These are phyloP conservation scores for Lasioglossum morio DNA, from an alignment of 2,888 invertebrate genomes.

Conservation along the genomic window DNA sequence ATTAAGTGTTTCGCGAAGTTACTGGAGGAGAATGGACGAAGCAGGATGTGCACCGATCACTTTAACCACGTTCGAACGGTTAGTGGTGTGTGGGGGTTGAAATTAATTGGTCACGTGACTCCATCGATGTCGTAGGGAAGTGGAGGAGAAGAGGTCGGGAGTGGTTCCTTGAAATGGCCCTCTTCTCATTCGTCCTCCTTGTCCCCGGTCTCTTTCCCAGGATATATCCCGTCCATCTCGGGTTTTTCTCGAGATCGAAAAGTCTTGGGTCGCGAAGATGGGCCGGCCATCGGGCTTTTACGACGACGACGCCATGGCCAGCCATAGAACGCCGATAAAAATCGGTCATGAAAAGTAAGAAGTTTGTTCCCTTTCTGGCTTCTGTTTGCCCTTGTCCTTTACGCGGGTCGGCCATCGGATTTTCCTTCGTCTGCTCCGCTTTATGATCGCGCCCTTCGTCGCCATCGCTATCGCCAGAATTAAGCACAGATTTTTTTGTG, in stretches of 20 bases:
- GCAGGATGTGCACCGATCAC: background rate
- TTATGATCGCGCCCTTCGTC: constrained; percentile 48
- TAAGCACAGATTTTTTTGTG: background rate
- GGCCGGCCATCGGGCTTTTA: constrained; percentile 67
- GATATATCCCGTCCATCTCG: constrained; percentile 32
- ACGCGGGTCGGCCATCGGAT: constrained; percentile 20
- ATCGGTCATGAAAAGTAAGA: constrained; percentile 79
- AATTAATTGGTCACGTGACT: constrained; percentile 31
- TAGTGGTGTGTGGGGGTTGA: constrained; percentile 7
- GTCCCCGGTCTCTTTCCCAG: constrained; percentile 1
- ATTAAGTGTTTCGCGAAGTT: background rate
- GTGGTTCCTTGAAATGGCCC: constrained; percentile 40
- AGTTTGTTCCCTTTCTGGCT: constrained; percentile 65
- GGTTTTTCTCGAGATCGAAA: constrained; percentile 50
- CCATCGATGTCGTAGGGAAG: constrained; percentile 11
- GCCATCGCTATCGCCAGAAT: background rate
- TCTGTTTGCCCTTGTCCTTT: constrained; percentile 49
- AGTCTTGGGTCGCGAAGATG: constrained; percentile 52
- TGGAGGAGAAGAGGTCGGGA: constrained; percentile 9
- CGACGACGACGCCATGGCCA: constrained; percentile 56
- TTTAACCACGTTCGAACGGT: background rate
- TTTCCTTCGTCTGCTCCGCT: constrained; percentile 33
- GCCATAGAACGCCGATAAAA: constrained; percentile 74
- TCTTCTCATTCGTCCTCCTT: constrained; percentile 21
- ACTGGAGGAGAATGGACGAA: background rate